Base-by-base conservation (phyloP, 2,113 vertebrate species). In the Pandion haliaetus region DNA sequence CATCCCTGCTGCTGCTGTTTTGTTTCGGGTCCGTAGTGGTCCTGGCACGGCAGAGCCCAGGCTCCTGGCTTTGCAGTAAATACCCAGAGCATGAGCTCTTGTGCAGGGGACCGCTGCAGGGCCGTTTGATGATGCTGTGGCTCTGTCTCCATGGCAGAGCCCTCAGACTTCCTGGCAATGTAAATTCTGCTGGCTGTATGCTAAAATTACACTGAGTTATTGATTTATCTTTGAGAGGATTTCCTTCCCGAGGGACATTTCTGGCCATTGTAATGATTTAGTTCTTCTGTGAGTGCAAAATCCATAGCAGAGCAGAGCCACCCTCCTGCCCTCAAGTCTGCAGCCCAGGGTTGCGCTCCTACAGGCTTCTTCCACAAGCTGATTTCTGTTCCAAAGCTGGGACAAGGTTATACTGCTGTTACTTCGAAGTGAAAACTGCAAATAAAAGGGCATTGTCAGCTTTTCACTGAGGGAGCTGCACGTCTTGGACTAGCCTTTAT, bases 191-290 rank as follows among this genome's bases (percentile, higher is more conserved):
- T 96, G 80, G 69, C 90, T 96, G 92, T 86, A 78, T 95, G 97
- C 94, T 98, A 96, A 97, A 97, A 97, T 97, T 97, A 93, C 92
- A 92, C 83, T 62, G 95, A 96, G 93, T 74, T 94, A 97, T 95
- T 98, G 97, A 98, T 98, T 97, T 98, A 97, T 96, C 87, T 98
- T 97, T 97, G 95, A 94, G 94, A 98, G 97, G 95, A 95, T 97
- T 96, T 97, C 95, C 96, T 97, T 97, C 96, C 97, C 42, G 3
- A 63, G 95, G 94, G 94, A 97, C 84, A 2, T 88, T 94, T 96
- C 94, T 97, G 97, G 80, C 73, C 16, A 17, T 47, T 88, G 63
- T 14, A 45, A 54, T 97, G 90, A 96, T 93, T 96, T 59, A 95
- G 77, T 93, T 93, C 47, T 67, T 63, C 31, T 91, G 82, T 7